phyloP scores from a whole-genome alignment of 2,888 invertebrate species.

The Galerucella calmariensis region DNA sequence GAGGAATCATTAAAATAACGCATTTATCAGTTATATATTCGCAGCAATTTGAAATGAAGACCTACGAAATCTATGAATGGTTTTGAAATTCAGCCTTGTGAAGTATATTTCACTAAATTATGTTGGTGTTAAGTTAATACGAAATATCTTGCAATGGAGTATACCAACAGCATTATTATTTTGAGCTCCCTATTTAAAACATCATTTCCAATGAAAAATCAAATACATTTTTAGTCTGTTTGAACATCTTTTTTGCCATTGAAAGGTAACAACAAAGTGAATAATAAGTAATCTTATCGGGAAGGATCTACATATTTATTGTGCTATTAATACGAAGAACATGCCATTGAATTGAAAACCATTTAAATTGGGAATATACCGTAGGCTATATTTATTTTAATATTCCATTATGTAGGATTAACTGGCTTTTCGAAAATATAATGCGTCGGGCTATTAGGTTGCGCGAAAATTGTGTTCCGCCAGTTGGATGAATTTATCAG shows the following conservation, averaged over 20 bases:
- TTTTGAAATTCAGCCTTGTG: too few species aligned
- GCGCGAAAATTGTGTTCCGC: conserved; percentile 27
- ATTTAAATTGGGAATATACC: conserved; percentile 53
- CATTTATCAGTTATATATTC: too few species aligned
- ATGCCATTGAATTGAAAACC: conserved; percentile 63
- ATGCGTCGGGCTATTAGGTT: conserved; percentile 34
- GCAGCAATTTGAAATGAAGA: too few species aligned
- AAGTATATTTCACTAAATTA: too few species aligned
- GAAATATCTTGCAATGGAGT: too few species aligned
- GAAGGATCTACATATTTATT: conserved; percentile 63
- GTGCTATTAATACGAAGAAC: conserved; percentile 62
- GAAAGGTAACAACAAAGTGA: conserved; percentile 21
- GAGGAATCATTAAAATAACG: too few species aligned
- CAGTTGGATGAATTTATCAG: conserved; percentile 10
- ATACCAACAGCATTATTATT: background rate
- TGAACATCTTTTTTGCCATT: conserved; percentile 6
- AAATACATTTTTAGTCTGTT: background rate
- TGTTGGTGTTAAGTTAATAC: too few species aligned
- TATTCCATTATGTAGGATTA: conserved; percentile 47
- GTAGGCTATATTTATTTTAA: conserved; percentile 41
- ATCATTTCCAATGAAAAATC: background rate
- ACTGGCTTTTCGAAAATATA: conserved; percentile 46
- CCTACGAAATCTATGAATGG: too few species aligned
- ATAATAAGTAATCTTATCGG: conserved; percentile 21
- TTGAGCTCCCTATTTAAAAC: conserved; percentile 12